Evolutionary conservation across 2,113 vertebrate species (phyloP).

Genomic region (Nibea albiflora): DNA sequence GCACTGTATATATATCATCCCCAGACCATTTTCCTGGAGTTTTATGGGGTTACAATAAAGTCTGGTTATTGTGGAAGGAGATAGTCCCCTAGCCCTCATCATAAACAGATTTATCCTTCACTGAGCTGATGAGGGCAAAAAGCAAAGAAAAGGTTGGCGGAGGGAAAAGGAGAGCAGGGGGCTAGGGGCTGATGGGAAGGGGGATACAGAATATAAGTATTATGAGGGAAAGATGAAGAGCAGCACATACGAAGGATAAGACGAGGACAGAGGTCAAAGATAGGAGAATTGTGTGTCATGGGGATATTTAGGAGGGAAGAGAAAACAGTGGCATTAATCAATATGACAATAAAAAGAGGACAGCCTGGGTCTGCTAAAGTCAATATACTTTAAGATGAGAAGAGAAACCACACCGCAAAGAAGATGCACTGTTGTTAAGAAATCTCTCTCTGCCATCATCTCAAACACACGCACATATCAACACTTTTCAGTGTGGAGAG

Average conservation of each 20-base stretch:
- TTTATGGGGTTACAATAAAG: constrained; percentile 73
- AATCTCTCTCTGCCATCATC: background rate
- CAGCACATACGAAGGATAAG: constrained; percentile 26
- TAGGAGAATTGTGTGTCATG: constrained; percentile 35
- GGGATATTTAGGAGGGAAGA: constrained; percentile 50
- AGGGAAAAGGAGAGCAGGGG: constrained; percentile 11
- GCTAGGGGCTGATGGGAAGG: constrained; percentile 21
- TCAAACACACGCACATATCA: constrained; percentile 17
- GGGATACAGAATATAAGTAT: constrained; percentile 16
- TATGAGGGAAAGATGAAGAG: constrained; percentile 35
- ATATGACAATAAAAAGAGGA: constrained; percentile 57
- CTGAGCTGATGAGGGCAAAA: constrained; percentile 51
- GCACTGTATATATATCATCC: constrained; percentile 58
- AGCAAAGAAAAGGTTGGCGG: constrained; percentile 26
- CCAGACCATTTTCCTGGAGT: constrained; percentile 51
- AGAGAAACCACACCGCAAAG: constrained; percentile 27
- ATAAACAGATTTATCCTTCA: constrained; percentile 69
- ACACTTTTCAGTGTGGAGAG: constrained; percentile 5
- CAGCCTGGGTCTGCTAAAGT: constrained; percentile 18
- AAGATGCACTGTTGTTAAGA: constrained; percentile 21
- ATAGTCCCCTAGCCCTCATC: constrained; percentile 60
- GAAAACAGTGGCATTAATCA: constrained; percentile 44
- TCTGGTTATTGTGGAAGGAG: constrained; percentile 66
- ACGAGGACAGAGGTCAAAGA: constrained; percentile 56
- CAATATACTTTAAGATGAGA: constrained; percentile 43